A percentile compares a stretch with the other conserved stretches of the same genome.
phyloP scores from a whole-genome alignment of 2,797 vertebrate species.

The Bradypus variegatus region DNA sequence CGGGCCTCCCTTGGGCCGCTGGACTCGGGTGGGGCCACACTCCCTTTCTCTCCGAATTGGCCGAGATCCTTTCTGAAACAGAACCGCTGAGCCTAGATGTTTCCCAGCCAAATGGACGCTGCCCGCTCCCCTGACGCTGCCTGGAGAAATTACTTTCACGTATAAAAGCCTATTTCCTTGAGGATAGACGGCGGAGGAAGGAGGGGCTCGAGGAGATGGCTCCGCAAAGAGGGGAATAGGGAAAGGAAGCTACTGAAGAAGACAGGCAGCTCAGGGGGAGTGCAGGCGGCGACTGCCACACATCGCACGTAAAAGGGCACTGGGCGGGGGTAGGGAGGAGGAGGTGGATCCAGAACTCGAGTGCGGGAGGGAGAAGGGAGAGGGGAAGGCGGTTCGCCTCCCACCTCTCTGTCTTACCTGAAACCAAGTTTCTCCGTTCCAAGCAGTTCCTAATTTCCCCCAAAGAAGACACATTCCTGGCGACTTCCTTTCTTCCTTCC shows the following conservation, averaged over 20 bases:
- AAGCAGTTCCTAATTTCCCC: background rate
- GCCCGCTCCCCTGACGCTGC: background rate
- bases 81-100: background rate
- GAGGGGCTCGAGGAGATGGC: background rate
- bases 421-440: background rate
- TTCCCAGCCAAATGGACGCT: background rate
- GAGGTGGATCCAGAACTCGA: background rate
- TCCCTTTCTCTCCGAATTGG: background rate
- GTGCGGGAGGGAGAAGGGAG: background rate
- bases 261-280: background rate
- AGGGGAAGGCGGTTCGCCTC: background rate
- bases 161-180: constrained; percentile 18
- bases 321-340: background rate
- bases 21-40: background rate
- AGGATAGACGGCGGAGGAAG: background rate
- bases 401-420: constrained; percentile 53
- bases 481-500: constrained; percentile 20
- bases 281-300: background rate
- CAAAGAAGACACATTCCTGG: background rate
- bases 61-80: background rate
- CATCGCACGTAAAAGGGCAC: background rate
- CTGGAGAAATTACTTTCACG: background rate
- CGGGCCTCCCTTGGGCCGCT: background rate
- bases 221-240: background rate
- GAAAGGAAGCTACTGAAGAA: constrained; percentile 30